Evolutionary conservation across 2,797 vertebrate genomes (phyloP).

Genomic region (Cyprinella venusta): DNA sequence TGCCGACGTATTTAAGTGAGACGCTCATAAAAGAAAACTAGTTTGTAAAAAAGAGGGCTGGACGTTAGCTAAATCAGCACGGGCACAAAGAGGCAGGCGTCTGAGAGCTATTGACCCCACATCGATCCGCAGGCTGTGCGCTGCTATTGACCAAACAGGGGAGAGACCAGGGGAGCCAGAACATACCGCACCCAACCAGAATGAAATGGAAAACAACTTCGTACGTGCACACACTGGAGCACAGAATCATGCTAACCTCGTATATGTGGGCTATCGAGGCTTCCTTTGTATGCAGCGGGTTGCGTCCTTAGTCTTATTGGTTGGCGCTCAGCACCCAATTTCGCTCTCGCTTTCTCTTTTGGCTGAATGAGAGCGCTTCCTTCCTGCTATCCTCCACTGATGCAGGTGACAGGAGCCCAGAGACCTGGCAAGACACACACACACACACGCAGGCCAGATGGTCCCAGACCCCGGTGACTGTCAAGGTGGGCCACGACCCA

Average conservation of each 20-base stretch:
- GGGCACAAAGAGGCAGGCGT: slow-evolving; percentile 83
- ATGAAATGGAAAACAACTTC: slow-evolving; percentile 75
- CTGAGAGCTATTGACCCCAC: slow-evolving; percentile 85
- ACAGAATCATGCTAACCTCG: slow-evolving; percentile 73
- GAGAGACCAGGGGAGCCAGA: slow-evolving; percentile 79
- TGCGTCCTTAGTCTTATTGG: slow-evolving; percentile 32
- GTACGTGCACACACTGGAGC: slow-evolving; percentile 52
- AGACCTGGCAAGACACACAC: slow-evolving; percentile 62
- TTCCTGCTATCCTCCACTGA: slow-evolving; percentile 65
- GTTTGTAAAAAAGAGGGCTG: slow-evolving; percentile 62
- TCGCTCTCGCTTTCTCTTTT: slow-evolving; percentile 47
- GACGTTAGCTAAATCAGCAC: slow-evolving; percentile 84
- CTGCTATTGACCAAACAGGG: slow-evolving; percentile 84
- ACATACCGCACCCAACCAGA: slow-evolving; percentile 72
- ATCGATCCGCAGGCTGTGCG: slow-evolving; percentile 81
- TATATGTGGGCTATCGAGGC: slow-evolving; percentile 56
- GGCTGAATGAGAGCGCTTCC: slow-evolving; percentile 61
- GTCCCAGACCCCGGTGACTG: slow-evolving; percentile 65
- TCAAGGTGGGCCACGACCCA: slow-evolving; percentile 65
- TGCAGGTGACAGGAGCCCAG: slow-evolving; percentile 67
- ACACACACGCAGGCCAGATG: slow-evolving; percentile 63
- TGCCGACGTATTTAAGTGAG: slow-evolving; percentile 76
- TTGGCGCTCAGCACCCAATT: slow-evolving; percentile 28
- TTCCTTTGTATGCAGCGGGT: slow-evolving; percentile 36
- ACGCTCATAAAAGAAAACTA: slow-evolving; percentile 64